A percentile compares a stretch with the other conserved stretches of the same genome.
Evolutionary conservation across 2,888 invertebrate species (phyloP).

Genomic region (Eristalinus aeneus): DNA sequence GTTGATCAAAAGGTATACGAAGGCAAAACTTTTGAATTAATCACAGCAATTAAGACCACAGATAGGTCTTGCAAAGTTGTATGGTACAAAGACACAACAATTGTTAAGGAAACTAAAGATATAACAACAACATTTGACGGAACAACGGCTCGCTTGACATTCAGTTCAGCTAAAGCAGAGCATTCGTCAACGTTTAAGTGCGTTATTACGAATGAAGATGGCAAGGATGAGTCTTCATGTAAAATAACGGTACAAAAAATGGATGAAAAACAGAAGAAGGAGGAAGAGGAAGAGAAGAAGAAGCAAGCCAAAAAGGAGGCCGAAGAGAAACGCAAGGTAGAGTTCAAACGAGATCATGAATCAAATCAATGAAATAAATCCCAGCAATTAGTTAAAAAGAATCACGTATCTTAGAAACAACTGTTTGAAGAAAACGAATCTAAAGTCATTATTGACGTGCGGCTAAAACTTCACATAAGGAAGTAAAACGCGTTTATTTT

Average conservation of each 20-base stretch:
- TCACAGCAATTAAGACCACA: conserved; percentile 86
- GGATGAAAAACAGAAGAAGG: conserved; percentile 82
- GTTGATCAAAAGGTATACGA: conserved; percentile 87
- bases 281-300: conserved; percentile 81
- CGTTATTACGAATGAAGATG: conserved; percentile 94
- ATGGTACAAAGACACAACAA: conserved; percentile 92
- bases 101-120: conserved; percentile 89
- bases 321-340: conserved; percentile 81
- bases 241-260: conserved; percentile 89
- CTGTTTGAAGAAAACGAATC: conserved; percentile 78
- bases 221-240: conserved; percentile 93
- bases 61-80: conserved; percentile 91
- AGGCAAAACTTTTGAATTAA: conserved; percentile 89
- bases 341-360: conserved; percentile 28
- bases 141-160: conserved; percentile 88
- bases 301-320: conserved; percentile 81
- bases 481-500: conserved; percentile 72
- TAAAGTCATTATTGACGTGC: conserved; percentile 82
- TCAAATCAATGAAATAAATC: conserved; percentile 11
- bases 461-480: conserved; percentile 76
- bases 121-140: conserved; percentile 92
- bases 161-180: conserved; percentile 88
- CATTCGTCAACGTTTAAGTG: conserved; percentile 91
- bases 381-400: conserved; percentile 3
- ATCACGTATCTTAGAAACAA: conserved; percentile 39